Evolutionary conservation across 2,797 vertebrate species (phyloP), one percentile per base, ranked within the genome.

Genomic region (Muscicapa comitata): DNA sequence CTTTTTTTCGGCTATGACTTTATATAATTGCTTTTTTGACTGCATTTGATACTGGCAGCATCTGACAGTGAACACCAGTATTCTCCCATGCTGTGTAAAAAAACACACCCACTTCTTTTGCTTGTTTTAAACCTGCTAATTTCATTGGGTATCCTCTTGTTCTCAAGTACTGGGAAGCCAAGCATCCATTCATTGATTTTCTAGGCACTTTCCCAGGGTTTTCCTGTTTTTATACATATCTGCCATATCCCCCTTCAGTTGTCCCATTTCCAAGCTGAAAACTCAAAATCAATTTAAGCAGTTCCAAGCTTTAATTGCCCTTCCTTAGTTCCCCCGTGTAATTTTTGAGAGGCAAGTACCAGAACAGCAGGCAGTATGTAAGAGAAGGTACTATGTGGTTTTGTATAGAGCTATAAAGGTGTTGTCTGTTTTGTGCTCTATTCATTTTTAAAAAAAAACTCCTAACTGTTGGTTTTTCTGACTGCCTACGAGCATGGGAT

Each of bases 191-290:
- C 86, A 93, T 63, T 85, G 55, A 66, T 92, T 93, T 96, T 85
- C 89, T 87, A 94, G 86, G 89, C 94, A 95, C 51, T 95, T 95
- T 94, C 84, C 71, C 89, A 91, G 81, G n/a, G 51, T 79, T 94
- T 42, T 93, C 40, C 63, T 94, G 81, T 48, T 93, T 96, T 94
- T 93, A 82, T 77, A 77, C 53, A 13, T 89, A 87, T 94, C 37
- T 93, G 81, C 89, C 89, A 71, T 93, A 91, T 77, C 29, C 89
- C 53, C 6, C n/a, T 89, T 94, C 63, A 85, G 25, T 17, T 87
- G 91, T 92, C 33, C 29, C 37, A n/a, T 79, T 96, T 96, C 85
- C 95, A 89, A 51, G 65, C 48, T 82, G 81, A 94, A 82, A 94
- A 85, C 61, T 89, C 94, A 35, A 67, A 85, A 89, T 54, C 51